A percentile compares a stretch with the other conserved stretches of the same genome.
These are phyloP conservation scores for Coptodon rendalli DNA, from an alignment of 2,113 vertebrate species.

Conservation along the genomic window DNA sequence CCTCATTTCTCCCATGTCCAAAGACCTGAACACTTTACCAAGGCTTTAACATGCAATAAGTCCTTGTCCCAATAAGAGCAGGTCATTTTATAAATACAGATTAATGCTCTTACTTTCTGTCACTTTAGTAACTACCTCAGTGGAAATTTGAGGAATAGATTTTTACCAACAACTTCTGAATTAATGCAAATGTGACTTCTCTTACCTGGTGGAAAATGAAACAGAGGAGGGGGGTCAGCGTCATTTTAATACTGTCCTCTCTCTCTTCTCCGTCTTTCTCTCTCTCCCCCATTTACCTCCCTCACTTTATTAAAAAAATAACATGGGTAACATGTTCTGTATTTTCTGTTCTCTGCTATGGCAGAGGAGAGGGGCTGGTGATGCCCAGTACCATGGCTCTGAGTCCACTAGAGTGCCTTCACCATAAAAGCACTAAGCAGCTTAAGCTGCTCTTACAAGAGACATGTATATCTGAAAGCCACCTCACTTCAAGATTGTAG, in stretches of 20 bases:
- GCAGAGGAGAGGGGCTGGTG: not conserved
- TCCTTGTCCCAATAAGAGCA: not conserved
- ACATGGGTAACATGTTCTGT: not conserved
- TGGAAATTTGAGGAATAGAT: not conserved
- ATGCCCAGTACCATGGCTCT: not conserved
- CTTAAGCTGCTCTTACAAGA: conserved; percentile 19
- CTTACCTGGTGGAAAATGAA: not conserved
- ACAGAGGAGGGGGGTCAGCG: not conserved
- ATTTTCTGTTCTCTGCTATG: not conserved
- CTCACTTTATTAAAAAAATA: not conserved
- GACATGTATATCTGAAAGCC: conserved; percentile 19
- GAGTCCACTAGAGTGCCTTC: conserved; percentile 17
- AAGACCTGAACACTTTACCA: not conserved
- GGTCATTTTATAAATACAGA: not conserved
- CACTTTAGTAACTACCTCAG: not conserved
- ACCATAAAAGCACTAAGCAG: conserved; percentile 10
- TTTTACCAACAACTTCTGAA: not conserved
- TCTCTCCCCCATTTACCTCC: not conserved
- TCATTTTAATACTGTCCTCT: not conserved
- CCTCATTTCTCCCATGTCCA: not conserved
- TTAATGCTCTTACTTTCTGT: not conserved
- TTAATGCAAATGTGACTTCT: not conserved
- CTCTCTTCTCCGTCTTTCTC: not conserved
- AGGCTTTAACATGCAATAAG: not conserved
- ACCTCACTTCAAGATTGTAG: conserved; percentile 6